Base-by-base conservation (phyloP, 2,113 vertebrate genomes). In the Alectura lathami region DNA sequence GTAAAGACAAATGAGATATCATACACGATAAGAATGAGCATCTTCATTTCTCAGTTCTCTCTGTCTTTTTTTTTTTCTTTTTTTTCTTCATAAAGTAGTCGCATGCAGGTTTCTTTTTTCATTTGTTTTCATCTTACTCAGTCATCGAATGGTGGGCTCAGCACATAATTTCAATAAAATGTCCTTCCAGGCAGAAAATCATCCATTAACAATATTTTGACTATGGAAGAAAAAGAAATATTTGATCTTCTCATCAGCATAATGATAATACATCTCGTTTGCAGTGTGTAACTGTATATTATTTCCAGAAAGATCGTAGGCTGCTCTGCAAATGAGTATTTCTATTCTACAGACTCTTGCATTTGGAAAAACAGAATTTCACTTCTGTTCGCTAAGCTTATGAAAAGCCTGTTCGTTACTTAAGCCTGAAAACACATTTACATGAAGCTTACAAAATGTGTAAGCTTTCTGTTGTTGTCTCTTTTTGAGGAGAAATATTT, bases 131-230 rank as follows among this genome's bases (percentile, higher is more conserved):
- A 83, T 90, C 70, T 86, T 92, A 73, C 78, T 80, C 86, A 68
- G 84, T 57, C 91, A 67, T 59, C 0, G 68, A 93, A 47, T 91
- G 14, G 54, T 75, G 86, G 67, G 93, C n/a, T 95, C 38, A 91
- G 53, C 59, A 95, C 63, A 73, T 36, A 92, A 94, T 92, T 83
- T 95, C 84, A 91, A 92, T 94, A 95, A 91, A 94, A 94, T 62
- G 94, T 95, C 78, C 77, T 94, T 95, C 94, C 90, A 98, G 88
- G 93, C 81, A 94, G 77, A 81, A 89, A 96, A 91, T 66, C 86
- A 90, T 93, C 70, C 50, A 95, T 94, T 82, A 82, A 91, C 50
- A 96, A 95, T 88, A 97, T 91, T 95, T 97, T 93, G 90, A 96
- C 50, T 90, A 73, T 5, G 23, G 81, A 95, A 92, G 63, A 47